Evolutionary conservation across 2,797 vertebrate species (phyloP).

Genomic region (Chloroceryle inda): DNA sequence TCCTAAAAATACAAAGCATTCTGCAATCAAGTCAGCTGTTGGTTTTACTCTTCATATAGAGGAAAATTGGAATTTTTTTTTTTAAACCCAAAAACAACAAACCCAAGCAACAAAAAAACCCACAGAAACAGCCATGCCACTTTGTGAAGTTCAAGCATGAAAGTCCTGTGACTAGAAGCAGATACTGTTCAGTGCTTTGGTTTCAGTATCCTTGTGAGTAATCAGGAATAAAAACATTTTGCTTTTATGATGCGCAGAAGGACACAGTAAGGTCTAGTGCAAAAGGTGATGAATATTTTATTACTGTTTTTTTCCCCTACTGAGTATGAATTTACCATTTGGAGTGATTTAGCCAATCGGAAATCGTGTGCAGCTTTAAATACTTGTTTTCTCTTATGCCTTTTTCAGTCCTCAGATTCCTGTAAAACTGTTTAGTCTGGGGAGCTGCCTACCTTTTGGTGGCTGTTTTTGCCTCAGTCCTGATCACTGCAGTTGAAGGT

Average conservation of each 20-base stretch:
- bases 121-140: background rate
- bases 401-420: background rate
- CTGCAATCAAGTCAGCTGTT: background rate
- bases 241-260: slow-evolving; percentile 38
- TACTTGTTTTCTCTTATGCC: background rate
- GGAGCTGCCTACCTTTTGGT: background rate
- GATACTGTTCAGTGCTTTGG: background rate
- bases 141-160: background rate
- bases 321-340: slow-evolving; percentile 8
- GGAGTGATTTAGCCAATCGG: background rate
- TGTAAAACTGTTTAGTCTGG: background rate
- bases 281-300: slow-evolving; percentile 37
- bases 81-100: background rate
- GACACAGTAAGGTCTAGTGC: background rate
- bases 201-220: background rate
- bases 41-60: background rate
- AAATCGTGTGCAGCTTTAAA: slow-evolving; percentile 12
- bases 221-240: slow-evolving; percentile 42
- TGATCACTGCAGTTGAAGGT: background rate
- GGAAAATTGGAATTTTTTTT: background rate
- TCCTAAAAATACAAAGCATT: background rate
- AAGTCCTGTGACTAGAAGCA: slow-evolving; percentile 25
- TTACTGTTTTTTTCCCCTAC: slow-evolving; percentile 34
- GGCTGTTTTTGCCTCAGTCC: background rate
- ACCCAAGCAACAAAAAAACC: background rate